These are phyloP conservation scores for Phoxinus phoxinus DNA, from an alignment of 2,113 vertebrate genomes.

Conservation along the genomic window DNA sequence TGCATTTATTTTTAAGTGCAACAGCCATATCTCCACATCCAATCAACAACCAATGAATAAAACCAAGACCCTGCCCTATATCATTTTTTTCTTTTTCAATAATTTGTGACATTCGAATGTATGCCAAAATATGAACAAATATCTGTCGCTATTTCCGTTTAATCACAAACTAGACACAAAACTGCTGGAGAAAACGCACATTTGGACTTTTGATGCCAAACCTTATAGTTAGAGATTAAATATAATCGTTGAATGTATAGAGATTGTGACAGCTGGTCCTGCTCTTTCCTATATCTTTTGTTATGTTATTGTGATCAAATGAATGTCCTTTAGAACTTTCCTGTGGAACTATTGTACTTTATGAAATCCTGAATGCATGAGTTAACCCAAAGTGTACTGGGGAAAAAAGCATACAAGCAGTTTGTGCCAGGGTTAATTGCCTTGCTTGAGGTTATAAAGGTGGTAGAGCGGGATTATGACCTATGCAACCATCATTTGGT, in stretches of 20 bases:
- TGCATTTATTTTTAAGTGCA: background rate
- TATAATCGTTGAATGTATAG: no score
- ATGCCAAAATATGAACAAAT: no score
- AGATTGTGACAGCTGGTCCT: no score
- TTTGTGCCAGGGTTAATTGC: constrained; percentile 8
- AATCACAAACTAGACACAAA: background rate
- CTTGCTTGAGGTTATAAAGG: background rate
- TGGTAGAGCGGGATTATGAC: constrained; percentile 22
- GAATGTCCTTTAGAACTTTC: background rate
- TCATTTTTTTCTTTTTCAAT: no score
- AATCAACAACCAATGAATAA: background rate
- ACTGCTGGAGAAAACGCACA: background rate
- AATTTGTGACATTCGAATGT: no score
- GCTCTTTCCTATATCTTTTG: background rate
- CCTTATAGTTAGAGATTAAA: no score
- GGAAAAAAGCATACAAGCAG: background rate
- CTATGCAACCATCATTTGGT: constrained; percentile 5
- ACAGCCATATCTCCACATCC: background rate
- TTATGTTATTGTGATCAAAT: background rate
- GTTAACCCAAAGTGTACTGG: background rate
- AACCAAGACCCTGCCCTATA: background rate
- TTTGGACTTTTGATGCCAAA: background rate
- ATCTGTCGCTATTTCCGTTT: no score
- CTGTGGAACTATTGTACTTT: background rate
- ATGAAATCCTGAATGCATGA: background rate